These are phyloP conservation scores for Lasaia peninsularis DNA, from an alignment of 1,140 invertebrate species.

Conservation along the genomic window DNA sequence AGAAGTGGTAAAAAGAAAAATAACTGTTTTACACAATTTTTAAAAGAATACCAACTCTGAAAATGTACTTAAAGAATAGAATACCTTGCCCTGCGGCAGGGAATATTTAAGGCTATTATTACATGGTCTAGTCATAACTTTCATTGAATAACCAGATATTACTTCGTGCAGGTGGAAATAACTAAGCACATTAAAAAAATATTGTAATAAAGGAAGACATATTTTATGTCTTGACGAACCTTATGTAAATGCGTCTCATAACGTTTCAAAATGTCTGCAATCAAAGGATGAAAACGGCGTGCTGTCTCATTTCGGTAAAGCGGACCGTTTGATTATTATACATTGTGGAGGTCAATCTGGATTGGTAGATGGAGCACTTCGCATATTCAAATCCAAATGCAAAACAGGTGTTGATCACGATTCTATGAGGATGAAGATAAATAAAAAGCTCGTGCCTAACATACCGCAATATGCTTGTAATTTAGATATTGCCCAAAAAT, in stretches of 20 bases:
- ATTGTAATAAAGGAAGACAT: constrained; percentile 12
- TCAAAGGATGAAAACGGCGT: constrained; percentile 6
- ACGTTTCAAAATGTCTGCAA: constrained; percentile 17
- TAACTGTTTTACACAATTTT: background rate
- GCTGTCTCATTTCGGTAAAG: constrained; percentile 14
- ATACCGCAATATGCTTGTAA: too few species aligned
- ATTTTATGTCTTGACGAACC: background rate
- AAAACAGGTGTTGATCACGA: constrained; percentile 13
- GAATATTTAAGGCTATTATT: constrained; percentile 19
- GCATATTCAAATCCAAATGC: constrained; percentile 13
- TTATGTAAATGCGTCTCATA: constrained; percentile 20
- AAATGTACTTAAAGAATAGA: constrained; percentile 12
- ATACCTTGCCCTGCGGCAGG: constrained; percentile 15
- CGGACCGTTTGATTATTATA: constrained; percentile 6
- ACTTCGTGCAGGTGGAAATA: constrained; percentile 12
- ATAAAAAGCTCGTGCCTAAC: too few species aligned
- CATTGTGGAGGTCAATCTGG: constrained; percentile 13
- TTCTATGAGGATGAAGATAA: too few species aligned
- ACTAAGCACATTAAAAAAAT: constrained; percentile 15
- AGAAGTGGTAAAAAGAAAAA: constrained; percentile 9
- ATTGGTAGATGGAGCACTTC: constrained; percentile 14
- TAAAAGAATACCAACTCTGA: background rate
- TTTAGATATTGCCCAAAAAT: too few species aligned
- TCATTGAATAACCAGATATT: constrained; percentile 14
- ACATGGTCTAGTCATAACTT: constrained; percentile 13